Evolutionary conservation across 2,888 invertebrate species (phyloP).

Genomic region (Morpho deidamia): DNA sequence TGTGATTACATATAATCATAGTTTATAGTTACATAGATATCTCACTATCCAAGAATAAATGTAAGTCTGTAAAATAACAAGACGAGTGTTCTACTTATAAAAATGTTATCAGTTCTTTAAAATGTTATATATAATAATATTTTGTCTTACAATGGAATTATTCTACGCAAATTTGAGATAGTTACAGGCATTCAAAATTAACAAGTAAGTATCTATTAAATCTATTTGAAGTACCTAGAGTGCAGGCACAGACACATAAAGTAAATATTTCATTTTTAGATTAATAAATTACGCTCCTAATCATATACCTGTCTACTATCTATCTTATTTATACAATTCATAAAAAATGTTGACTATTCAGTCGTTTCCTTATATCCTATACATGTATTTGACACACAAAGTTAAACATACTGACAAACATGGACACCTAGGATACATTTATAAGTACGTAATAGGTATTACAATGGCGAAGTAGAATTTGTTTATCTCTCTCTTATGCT

Average conservation of each 20-base stretch:
- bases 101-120: conserved; percentile 10
- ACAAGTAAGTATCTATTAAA: conserved; percentile 1
- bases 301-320: conserved; percentile 46
- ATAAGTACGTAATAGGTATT: conserved; percentile 12
- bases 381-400: conserved; percentile 35
- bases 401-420: conserved; percentile 22
- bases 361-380: conserved; percentile 68
- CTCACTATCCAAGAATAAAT: conserved; percentile 7
- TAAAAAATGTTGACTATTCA: conserved; percentile 76
- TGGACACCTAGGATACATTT: conserved; percentile 20
- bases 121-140: conserved; percentile 3
- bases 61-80: background rate
- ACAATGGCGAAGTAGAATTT: conserved; percentile 16
- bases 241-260: conserved; percentile 15
- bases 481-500: conserved; percentile 16
- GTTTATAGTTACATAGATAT: conserved; percentile 7
- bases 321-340: conserved; percentile 55
- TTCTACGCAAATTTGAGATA: conserved; percentile 4
- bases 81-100: background rate
- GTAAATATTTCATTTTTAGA: conserved; percentile 11
- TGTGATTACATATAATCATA: conserved; percentile 13
- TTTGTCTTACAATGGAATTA: conserved; percentile 1
- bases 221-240: conserved; percentile 1
- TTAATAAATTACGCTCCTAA: conserved; percentile 40
- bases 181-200: background rate